Evolutionary conservation across 2,113 vertebrate genomes (phyloP).

Genomic region (Caranx melampygus): DNA sequence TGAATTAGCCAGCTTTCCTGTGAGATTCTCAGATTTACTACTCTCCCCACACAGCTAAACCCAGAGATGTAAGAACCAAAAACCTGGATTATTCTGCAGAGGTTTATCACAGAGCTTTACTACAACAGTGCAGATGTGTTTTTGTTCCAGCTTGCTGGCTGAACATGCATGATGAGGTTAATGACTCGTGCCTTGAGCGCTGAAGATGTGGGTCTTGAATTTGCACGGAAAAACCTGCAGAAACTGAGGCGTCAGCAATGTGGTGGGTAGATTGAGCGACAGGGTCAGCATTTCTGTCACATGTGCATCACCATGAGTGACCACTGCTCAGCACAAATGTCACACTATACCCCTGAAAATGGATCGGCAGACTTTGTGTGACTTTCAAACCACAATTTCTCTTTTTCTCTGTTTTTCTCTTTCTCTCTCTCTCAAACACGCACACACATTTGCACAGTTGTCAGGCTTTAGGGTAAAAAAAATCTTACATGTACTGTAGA

Average conservation of each 20-base stretch:
- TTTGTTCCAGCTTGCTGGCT: slow-evolving; percentile 29
- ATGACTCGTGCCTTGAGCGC: slow-evolving; percentile 35
- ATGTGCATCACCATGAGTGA: slow-evolving; percentile 68
- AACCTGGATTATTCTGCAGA: slow-evolving; percentile 33
- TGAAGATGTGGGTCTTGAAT: slow-evolving; percentile 34
- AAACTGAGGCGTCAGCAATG: slow-evolving; percentile 71
- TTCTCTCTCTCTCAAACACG: slow-evolving; percentile 13
- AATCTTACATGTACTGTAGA: slow-evolving; percentile 22
- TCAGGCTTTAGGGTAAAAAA: slow-evolving; percentile 32
- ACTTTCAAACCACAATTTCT: slow-evolving; percentile 20
- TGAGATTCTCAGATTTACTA: slow-evolving; percentile 54
- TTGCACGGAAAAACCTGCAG: slow-evolving; percentile 45
- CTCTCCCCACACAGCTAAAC: slow-evolving; percentile 27
- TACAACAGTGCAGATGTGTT: slow-evolving; percentile 12
- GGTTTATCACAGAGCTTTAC: slow-evolving; percentile 9
- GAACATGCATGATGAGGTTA: slow-evolving; percentile 52
- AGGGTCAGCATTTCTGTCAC: slow-evolving; percentile 78
- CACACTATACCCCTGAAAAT: slow-evolving; percentile 57
- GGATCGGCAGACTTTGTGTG: slow-evolving; percentile 36
- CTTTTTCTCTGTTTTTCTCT: not conserved
- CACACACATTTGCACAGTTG: slow-evolving; percentile 4
- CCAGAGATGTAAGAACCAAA: slow-evolving; percentile 25
- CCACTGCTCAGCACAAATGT: slow-evolving; percentile 81
- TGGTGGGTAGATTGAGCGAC: slow-evolving; percentile 54
- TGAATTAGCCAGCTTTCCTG: slow-evolving; percentile 72